phyloP scores from a whole-genome alignment of 2,797 vertebrate species.

The Mastacembelus armatus region DNA sequence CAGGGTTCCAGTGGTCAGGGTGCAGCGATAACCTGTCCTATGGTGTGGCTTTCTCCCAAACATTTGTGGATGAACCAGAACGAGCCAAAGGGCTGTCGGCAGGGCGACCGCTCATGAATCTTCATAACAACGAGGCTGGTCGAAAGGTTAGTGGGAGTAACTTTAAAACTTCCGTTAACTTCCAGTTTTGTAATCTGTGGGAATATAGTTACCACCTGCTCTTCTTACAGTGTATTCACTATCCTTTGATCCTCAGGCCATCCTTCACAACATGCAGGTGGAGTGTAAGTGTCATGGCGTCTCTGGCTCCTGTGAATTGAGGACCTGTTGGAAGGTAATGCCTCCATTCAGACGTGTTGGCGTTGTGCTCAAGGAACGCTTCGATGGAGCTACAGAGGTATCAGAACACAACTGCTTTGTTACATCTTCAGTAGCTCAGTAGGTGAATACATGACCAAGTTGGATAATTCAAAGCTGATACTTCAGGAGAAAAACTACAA shows the following conservation, averaged over 20 bases:
- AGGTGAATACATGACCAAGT: not conserved
- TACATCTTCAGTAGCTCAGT: not conserved
- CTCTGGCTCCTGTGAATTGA: constrained; percentile 84
- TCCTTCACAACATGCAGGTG: constrained; percentile 87
- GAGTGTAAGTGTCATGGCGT: constrained; percentile 86
- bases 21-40: constrained; percentile 88
- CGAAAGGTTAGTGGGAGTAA: constrained; percentile 74
- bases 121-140: constrained; percentile 86
- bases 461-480: not conserved
- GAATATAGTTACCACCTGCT: not conserved
- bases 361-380: constrained; percentile 84
- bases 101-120: constrained; percentile 82
- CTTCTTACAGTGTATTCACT: not conserved
- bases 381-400: constrained; percentile 85
- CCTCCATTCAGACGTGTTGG: constrained; percentile 84
- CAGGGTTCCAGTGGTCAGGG: constrained; percentile 88
- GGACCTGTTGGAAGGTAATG: constrained; percentile 87
- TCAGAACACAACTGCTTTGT: constrained; percentile 4
- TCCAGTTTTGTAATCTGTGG: not conserved
- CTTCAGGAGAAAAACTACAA: not conserved
- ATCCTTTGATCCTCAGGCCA: constrained; percentile 72
- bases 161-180: not conserved
- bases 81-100: constrained; percentile 81
- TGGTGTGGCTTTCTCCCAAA: constrained; percentile 86
- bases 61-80: constrained; percentile 85